Evolutionary conservation across 2,113 vertebrate genomes (phyloP).

Genomic region (Malurus melanocephalus): DNA sequence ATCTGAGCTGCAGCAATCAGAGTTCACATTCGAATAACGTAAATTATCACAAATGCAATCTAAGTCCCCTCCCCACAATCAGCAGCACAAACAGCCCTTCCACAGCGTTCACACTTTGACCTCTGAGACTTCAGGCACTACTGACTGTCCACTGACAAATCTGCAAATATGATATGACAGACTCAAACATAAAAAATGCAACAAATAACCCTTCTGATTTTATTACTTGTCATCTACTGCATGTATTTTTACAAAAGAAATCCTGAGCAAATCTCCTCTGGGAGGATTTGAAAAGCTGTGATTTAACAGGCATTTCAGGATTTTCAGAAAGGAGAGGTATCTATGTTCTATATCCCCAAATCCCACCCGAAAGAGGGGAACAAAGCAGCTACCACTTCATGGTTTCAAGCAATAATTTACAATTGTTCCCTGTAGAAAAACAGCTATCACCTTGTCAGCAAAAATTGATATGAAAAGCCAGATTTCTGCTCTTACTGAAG

Average conservation of each 20-base stretch:
- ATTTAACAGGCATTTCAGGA: constrained; percentile 14
- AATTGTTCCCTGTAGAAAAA: background rate
- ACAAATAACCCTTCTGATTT: constrained; percentile 26
- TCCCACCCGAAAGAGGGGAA: background rate
- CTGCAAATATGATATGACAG: constrained; percentile 5
- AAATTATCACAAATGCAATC: background rate
- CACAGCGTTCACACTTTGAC: background rate
- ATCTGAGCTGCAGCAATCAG: background rate
- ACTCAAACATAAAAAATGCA: constrained; percentile 4
- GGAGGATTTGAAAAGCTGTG: constrained; percentile 23
- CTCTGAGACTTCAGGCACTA: background rate
- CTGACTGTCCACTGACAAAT: background rate
- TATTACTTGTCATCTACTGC: constrained; percentile 24
- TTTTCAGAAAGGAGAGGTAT: background rate
- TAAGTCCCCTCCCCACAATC: background rate
- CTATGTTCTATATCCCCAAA: background rate
- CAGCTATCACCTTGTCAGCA: background rate
- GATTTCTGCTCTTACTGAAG: background rate
- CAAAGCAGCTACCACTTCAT: background rate
- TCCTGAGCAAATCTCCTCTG: constrained; percentile 16
- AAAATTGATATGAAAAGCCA: background rate
- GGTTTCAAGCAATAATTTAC: background rate
- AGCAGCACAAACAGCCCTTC: background rate
- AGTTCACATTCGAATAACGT: background rate
- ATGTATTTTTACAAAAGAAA: background rate